Evolutionary conservation across 1,140 invertebrate species (phyloP).

Genomic region (Cydia amplana): DNA sequence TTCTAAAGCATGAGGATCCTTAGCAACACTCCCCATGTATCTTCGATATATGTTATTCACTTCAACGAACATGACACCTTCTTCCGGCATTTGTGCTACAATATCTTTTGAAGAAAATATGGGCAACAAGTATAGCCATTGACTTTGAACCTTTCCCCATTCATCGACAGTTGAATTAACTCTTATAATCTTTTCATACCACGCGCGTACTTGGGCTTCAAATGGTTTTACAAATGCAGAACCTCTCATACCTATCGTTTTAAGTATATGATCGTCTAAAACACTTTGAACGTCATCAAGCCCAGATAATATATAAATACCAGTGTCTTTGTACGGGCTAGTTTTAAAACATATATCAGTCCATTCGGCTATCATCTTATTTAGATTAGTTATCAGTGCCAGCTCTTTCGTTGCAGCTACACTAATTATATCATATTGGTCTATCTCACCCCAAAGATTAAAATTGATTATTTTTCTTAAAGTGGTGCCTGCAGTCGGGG

Average conservation of each 20-base stretch:
- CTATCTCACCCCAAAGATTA: constrained; percentile 86
- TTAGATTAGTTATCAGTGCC: constrained; percentile 87
- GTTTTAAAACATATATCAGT: constrained; percentile 86
- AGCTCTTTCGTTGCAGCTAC: constrained; percentile 94
- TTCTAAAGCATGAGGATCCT: constrained; percentile 87
- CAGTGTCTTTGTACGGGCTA: constrained; percentile 88
- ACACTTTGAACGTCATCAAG: constrained; percentile 92
- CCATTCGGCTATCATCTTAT: constrained; percentile 94
- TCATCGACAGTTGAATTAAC: constrained; percentile 91
- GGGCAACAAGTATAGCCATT: constrained; percentile 95
- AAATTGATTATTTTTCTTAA: constrained; percentile 90
- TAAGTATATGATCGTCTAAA: constrained; percentile 94
- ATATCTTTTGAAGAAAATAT: constrained; percentile 97
- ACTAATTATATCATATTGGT: constrained; percentile 92
- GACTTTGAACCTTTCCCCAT: constrained; percentile 93
- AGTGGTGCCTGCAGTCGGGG: constrained; percentile 91
- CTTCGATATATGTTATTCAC: constrained; percentile 89
- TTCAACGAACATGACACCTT: constrained; percentile 88
- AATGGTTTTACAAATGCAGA: constrained; percentile 96
- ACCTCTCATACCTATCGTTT: constrained; percentile 93
- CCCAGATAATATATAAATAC: constrained; percentile 87
- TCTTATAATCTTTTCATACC: constrained; percentile 89
- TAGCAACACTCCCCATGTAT: constrained; percentile 87
- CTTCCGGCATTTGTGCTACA: constrained; percentile 95
- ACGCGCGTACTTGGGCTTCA: constrained; percentile 87